Evolutionary conservation across 2,113 vertebrate species (phyloP).

Genomic region (Nicator chloris): DNA sequence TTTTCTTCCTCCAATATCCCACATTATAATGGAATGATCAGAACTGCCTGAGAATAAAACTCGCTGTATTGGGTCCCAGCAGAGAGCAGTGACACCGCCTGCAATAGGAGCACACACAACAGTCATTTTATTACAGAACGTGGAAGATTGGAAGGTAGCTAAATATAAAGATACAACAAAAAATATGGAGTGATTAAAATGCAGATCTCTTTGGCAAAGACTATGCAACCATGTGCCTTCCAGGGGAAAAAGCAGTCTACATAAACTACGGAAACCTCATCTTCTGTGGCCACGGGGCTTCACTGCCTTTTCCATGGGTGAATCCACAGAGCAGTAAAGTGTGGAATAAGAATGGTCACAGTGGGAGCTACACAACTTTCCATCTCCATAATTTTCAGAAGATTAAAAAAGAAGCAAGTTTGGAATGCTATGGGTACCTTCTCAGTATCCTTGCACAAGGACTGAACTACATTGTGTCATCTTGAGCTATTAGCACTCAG

Average conservation of each 20-base stretch:
- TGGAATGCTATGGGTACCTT: background rate
- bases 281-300: background rate
- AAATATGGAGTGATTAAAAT: background rate
- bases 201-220: background rate
- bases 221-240: background rate
- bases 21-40: slow-evolving; percentile 98
- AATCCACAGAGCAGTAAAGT: background rate
- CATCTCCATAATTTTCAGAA: background rate
- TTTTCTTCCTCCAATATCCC: slow-evolving; percentile 98
- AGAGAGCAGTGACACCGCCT: slow-evolving; percentile 94
- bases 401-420: background rate
- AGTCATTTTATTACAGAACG: background rate
- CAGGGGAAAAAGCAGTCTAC: background rate
- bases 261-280: background rate
- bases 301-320: background rate
- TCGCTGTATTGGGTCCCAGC: slow-evolving; percentile 92
- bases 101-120: background rate
- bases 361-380: background rate
- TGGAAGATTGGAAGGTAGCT: background rate
- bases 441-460: background rate
- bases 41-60: slow-evolving; percentile 95
- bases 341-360: background rate
- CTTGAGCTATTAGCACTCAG: background rate
- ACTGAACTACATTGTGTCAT: background rate
- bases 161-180: background rate